These are phyloP conservation scores for Ochotona princeps DNA, from an alignment of 2,113 vertebrate genomes.

Conservation along the genomic window DNA sequence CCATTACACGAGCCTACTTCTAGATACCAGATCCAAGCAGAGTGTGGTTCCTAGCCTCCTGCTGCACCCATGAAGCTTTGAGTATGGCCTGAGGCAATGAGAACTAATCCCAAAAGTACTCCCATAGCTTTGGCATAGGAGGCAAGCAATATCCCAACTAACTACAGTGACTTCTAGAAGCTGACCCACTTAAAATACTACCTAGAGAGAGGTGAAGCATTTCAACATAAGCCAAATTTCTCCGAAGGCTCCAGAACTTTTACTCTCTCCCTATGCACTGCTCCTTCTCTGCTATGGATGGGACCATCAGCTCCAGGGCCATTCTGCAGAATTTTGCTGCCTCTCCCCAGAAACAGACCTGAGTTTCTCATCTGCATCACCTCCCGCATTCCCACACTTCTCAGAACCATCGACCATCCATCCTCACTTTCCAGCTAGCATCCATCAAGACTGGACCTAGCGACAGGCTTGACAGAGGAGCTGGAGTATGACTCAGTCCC, in stretches of 20 bases:
- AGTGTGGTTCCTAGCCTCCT: neutral
- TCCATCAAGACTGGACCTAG: neutral
- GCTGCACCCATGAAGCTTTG: neutral
- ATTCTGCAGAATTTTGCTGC: conserved; percentile 37
- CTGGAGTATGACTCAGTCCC: neutral
- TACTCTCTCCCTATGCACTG: neutral
- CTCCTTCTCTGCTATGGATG: conserved; percentile 25
- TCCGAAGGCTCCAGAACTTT: neutral
- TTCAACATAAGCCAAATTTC: neutral
- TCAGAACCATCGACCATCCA: neutral
- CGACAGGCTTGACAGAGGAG: neutral
- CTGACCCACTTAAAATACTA: conserved; percentile 49
- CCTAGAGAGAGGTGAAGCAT: neutral
- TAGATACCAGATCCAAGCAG: neutral
- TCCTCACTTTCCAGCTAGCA: neutral
- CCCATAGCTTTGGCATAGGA: neutral
- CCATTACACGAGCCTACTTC: neutral
- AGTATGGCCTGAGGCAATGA: neutral
- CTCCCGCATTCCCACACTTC: fast-evolving
- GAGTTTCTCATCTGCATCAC: neutral
- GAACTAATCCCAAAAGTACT: neutral
- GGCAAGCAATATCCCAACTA: neutral
- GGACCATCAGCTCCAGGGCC: neutral
- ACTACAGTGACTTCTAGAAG: conserved; percentile 3
- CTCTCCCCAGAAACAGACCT: neutral